phyloP scores from a whole-genome alignment of 2,113 vertebrate species.

The Gasterosteus aculeatus region DNA sequence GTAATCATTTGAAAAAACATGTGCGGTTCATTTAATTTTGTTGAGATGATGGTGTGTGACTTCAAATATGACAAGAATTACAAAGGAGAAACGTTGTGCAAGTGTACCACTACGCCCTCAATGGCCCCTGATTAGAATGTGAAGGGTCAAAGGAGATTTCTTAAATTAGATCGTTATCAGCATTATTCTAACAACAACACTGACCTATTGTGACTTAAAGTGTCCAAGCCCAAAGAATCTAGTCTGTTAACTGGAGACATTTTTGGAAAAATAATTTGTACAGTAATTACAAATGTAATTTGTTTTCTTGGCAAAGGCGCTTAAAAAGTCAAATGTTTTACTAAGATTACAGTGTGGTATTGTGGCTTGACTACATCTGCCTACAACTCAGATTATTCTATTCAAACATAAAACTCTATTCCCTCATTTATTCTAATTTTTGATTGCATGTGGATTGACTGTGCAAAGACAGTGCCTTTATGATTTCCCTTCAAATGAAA shows the following conservation, averaged over 20 bases:
- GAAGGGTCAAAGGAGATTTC: background rate
- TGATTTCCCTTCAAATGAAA: constrained; percentile 39
- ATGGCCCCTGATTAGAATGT: background rate
- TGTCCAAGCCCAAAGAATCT: background rate
- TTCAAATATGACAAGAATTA: background rate
- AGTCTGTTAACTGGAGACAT: background rate
- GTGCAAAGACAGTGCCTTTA: constrained; percentile 13
- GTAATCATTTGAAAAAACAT: background rate
- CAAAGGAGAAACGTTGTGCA: background rate
- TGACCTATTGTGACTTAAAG: background rate
- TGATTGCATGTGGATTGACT: constrained; percentile 16
- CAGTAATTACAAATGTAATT: too few species aligned
- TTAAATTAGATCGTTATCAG: background rate
- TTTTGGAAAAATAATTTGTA: background rate
- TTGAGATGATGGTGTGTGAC: background rate
- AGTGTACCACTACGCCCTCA: background rate
- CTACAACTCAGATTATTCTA: background rate
- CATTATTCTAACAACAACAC: background rate
- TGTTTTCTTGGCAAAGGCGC: background rate
- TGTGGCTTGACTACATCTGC: background rate
- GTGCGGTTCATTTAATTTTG: background rate
- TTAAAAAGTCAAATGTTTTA: background rate
- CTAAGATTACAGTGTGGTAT: background rate
- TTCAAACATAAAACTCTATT: background rate
- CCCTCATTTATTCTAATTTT: constrained; percentile 4